Evolutionary conservation across 1,140 invertebrate species (phyloP), one percentile per base, ranked within the genome.

Genomic region (Glossosoma conforme): DNA sequence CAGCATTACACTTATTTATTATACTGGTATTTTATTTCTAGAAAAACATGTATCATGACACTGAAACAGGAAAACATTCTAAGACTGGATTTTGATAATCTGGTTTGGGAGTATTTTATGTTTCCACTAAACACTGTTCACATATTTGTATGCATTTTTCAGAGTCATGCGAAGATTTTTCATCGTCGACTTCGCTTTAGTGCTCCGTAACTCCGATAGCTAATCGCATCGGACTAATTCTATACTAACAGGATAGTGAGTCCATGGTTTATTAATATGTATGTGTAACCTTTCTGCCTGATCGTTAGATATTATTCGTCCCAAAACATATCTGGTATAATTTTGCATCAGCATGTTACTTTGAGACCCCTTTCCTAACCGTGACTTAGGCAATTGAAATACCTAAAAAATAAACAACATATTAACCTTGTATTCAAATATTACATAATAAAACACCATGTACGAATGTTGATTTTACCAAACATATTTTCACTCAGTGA

Each of bases 101-200:
- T 37, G 6, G 8, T 14, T 6, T 14, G 14, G 14, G 18, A 18
- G 40, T 19, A 42, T 42, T 19, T 42, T 8, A 42, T 59, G 59
- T 11, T 47, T 44, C 17, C 43, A 30, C 33, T 9, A 35, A 30
- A 37, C 11, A 20, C 13, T 20, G 17, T 35, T 46, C 28, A 44
- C 32, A 19, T 53, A 32, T 52, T 46, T 46, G 24, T 72, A 69
- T 66, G 68, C 67, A 69, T 67, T 73, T 54, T 74, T 67, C 76
- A 77, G 77, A 75, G 70, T 76, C 77, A 67, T 77, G 72, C 72
- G 77, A 78, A 70, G 75, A 76, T 67, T 77, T 77, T 72, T 77
- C 76, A 62, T 78, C 77, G 65, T 77, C 76, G 63, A 78, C 77
- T 52, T 78, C 77, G 65, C 74, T 78, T 64, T 78, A 77, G 70